Percentiles rank a stretch among this genome's conserved stretches.
Evolutionary conservation across 2,888 invertebrate genomes (phyloP).

Genomic region (Mesochorus sp.): DNA sequence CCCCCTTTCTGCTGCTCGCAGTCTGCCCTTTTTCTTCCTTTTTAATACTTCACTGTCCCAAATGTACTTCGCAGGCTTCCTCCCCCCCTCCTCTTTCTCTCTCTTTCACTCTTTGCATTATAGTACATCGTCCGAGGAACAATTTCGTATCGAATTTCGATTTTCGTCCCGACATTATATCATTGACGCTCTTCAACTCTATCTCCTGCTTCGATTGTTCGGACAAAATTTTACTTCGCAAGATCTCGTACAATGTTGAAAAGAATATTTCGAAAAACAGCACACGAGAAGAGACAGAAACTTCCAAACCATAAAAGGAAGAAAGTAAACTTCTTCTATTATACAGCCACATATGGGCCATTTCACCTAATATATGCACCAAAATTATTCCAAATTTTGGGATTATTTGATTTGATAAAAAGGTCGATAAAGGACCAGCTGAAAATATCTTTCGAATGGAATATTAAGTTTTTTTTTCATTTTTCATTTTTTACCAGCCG

Average conservation of each 20-base stretch:
- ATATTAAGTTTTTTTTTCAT: no score
- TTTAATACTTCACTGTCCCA: constrained; percentile 34
- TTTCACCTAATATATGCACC: no score
- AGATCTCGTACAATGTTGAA: constrained; percentile 9
- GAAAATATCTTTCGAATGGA: no score
- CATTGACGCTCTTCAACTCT: not conserved
- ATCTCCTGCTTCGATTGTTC: not conserved
- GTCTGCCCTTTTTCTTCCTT: constrained; percentile 56
- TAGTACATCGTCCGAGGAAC: not conserved
- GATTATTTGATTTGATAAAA: no score
- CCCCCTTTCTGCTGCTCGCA: constrained; percentile 49
- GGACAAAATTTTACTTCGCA: constrained; percentile 11
- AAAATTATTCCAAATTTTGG: no score
- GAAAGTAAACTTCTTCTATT: no score
- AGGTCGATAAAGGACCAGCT: no score
- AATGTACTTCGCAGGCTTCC: constrained; percentile 7
- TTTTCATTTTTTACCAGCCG: no score
- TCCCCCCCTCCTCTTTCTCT: not conserved
- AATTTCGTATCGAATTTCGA: constrained; percentile 14
- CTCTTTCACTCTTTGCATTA: not conserved
- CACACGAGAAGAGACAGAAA: not conserved
- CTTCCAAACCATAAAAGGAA: no score
- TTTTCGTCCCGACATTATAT: not conserved
- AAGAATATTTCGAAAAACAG: not conserved
- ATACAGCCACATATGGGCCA: no score